These are phyloP conservation scores for Dreissena rostriformis DNA, from an alignment of 1,140 invertebrate species.

Conservation along the genomic window DNA sequence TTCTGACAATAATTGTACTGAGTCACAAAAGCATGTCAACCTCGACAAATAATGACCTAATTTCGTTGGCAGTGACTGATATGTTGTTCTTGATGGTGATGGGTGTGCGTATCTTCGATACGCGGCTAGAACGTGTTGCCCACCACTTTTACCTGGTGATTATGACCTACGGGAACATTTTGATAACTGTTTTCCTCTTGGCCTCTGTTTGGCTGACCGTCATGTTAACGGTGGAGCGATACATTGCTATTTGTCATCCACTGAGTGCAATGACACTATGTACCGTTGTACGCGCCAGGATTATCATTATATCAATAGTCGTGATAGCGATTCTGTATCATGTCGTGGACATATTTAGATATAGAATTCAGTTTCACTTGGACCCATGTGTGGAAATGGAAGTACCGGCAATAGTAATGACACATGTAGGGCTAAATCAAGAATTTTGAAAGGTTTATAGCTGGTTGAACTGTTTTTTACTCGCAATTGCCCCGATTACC, in stretches of 20 bases:
- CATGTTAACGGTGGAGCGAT: constrained; percentile 89
- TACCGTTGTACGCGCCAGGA: constrained; percentile 84
- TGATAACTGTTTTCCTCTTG: constrained; percentile 68
- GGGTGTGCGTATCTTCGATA: constrained; percentile 61
- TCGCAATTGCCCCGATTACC: constrained; percentile 85
- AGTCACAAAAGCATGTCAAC: constrained; percentile 88
- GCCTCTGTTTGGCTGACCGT: constrained; percentile 89
- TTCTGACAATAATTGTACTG: constrained; percentile 88
- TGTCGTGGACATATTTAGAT: constrained; percentile 77
- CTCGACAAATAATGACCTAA: constrained; percentile 89
- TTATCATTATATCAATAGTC: constrained; percentile 85
- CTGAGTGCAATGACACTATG: constrained; percentile 85
- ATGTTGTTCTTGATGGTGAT: constrained; percentile 86
- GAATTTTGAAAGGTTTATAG: constrained; percentile 85
- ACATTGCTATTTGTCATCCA: constrained; percentile 90
- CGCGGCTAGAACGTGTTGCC: constrained; percentile 8
- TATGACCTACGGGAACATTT: constrained; percentile 60
- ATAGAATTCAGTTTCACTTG: constrained; percentile 39
- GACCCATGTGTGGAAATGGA: constrained; percentile 29
- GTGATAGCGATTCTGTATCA: constrained; percentile 85
- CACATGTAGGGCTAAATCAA: constrained; percentile 79
- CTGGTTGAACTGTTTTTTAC: constrained; percentile 85
- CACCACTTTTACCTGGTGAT: constrained; percentile 52
- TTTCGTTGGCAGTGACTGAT: constrained; percentile 88
- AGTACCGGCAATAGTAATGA: constrained; percentile 17